Evolutionary conservation across 2,888 invertebrate genomes (phyloP).

Genomic region (Latrodectus hesperus): DNA sequence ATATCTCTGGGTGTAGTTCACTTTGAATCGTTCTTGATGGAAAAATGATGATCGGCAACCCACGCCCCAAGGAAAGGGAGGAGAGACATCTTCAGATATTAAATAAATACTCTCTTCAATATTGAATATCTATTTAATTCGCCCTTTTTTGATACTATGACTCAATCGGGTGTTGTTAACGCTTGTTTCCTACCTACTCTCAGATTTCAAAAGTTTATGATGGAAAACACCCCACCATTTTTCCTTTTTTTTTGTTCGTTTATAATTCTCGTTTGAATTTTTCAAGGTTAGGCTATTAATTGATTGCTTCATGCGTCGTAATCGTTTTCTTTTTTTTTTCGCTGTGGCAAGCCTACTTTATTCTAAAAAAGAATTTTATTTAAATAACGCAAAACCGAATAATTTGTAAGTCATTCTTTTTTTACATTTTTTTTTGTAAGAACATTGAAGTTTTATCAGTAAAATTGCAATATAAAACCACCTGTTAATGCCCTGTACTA

Average conservation of each 20-base stretch:
- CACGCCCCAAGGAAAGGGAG: background rate
- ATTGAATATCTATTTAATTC: constrained; percentile 1
- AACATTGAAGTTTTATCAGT: too few species aligned
- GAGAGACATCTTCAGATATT: background rate
- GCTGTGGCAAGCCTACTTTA: too few species aligned
- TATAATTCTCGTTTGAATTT: too few species aligned
- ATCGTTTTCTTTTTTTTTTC: too few species aligned
- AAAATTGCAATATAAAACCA: too few species aligned
- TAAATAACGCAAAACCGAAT: too few species aligned
- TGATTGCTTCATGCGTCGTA: too few species aligned
- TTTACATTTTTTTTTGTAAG: too few species aligned
- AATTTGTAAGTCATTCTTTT: too few species aligned
- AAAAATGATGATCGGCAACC: background rate
- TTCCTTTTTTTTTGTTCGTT: background rate
- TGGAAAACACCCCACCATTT: background rate
- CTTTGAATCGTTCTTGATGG: background rate
- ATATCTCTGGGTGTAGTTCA: background rate
- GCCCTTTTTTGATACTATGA: background rate
- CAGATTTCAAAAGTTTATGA: background rate
- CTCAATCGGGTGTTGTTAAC: background rate
- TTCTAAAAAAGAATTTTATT: too few species aligned
- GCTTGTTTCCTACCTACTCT: background rate
- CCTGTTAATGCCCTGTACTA: too few species aligned
- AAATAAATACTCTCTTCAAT: constrained; percentile 3
- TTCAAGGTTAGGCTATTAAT: too few species aligned